Conservation (phyloP, 2,888 invertebrate genomes). For the Eubasilissa splendida region DNA sequence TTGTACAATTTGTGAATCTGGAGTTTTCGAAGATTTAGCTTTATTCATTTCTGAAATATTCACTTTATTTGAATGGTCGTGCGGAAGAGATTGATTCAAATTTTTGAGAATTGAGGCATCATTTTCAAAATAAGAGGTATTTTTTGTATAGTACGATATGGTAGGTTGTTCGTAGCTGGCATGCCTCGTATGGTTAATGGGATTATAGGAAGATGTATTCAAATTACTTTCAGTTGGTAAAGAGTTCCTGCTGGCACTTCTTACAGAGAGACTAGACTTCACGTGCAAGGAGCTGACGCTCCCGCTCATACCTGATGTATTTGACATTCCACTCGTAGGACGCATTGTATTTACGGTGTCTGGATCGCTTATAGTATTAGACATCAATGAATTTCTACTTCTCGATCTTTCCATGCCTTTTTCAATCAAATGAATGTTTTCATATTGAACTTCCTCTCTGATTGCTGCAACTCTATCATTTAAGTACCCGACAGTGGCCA, state of each 20-base stretch:
- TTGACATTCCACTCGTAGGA: constrained; percentile 62
- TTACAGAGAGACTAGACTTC: constrained; percentile 44
- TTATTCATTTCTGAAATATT: constrained; percentile 68
- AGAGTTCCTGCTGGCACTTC: constrained; percentile 55
- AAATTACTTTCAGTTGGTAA: constrained; percentile 48
- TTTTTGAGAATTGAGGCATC: constrained; percentile 64
- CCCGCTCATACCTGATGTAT: constrained; percentile 62
- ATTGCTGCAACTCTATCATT: constrained; percentile 58
- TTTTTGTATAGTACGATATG: constrained; percentile 71
- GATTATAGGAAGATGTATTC: constrained; percentile 32
- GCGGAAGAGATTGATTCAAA: constrained; percentile 64
- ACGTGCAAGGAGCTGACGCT: constrained; percentile 53
- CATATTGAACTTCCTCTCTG: constrained; percentile 58
- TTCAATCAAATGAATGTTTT: constrained; percentile 56
- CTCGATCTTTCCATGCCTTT: constrained; percentile 45
- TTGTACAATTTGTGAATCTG: constrained; percentile 61
- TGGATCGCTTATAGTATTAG: constrained; percentile 55
- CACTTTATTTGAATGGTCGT: constrained; percentile 66
- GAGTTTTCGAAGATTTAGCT: constrained; percentile 65
- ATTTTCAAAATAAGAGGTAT: constrained; percentile 57
- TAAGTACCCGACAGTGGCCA: constrained; percentile 53
- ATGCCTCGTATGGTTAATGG: constrained; percentile 54
- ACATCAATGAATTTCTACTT: constrained; percentile 56
- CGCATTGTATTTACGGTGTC: constrained; percentile 59
- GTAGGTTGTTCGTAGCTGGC: constrained; percentile 61